Conservation (phyloP, 1,140 invertebrate genomes). For the Leptonema lineaticorne region DNA sequence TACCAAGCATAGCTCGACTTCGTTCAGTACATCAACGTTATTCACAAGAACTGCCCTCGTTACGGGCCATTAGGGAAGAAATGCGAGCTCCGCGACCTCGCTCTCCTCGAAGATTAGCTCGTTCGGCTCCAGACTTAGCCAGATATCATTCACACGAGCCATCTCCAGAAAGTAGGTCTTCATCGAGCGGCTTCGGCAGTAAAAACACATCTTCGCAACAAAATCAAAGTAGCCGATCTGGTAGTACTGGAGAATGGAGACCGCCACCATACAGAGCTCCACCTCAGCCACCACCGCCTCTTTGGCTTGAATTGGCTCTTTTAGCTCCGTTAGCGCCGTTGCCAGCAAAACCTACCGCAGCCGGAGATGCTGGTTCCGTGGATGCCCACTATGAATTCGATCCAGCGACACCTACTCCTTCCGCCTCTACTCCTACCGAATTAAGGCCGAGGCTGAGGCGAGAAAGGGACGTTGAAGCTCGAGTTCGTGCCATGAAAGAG, state of each 20-base stretch:
- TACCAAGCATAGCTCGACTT: slow-evolving; percentile 58
- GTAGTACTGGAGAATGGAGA: slow-evolving; percentile 67
- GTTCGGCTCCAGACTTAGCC: slow-evolving; percentile 63
- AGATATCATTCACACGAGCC: slow-evolving; percentile 67
- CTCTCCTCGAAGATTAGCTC: slow-evolving; percentile 32
- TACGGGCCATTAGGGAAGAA: slow-evolving; percentile 74
- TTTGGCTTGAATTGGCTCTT: slow-evolving; percentile 44
- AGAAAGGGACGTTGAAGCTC: slow-evolving; percentile 82
- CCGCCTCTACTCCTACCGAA: slow-evolving; percentile 70
- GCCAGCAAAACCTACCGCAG: slow-evolving; percentile 40
- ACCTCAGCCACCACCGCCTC: slow-evolving; percentile 56
- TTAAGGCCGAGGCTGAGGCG: slow-evolving; percentile 62
- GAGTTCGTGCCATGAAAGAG: slow-evolving; percentile 92
- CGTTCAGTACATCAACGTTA: slow-evolving; percentile 66
- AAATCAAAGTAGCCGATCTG: slow-evolving; percentile 67
- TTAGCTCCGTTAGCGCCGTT: slow-evolving; percentile 40
- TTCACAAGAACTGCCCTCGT: slow-evolving; percentile 71
- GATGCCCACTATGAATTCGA: slow-evolving; percentile 96
- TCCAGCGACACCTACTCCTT: slow-evolving; percentile 71
- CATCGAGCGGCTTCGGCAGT: slow-evolving; percentile 85
- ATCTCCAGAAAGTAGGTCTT: slow-evolving; percentile 83
- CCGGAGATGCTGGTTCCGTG: slow-evolving; percentile 76
- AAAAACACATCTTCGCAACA: slow-evolving; percentile 86
- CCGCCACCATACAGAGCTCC: slow-evolving; percentile 72
- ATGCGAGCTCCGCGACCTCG: slow-evolving; percentile 47